These are phyloP conservation scores for Chiloscyllium punctatum DNA, from an alignment of 2,797 vertebrate genomes.

Conservation along the genomic window DNA sequence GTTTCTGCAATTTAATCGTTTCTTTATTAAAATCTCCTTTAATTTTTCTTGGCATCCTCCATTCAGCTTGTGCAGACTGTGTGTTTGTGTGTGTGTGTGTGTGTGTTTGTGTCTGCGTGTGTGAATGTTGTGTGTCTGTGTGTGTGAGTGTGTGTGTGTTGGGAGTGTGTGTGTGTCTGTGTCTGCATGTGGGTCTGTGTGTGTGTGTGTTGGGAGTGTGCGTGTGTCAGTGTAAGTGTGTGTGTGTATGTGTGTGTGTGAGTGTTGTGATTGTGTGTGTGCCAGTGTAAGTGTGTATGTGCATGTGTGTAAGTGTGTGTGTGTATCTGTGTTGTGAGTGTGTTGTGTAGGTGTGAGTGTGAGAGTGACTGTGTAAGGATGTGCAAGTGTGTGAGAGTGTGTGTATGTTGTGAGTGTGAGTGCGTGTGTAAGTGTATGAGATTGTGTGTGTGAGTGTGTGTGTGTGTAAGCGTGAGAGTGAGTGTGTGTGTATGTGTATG, in stretches of 20 bases:
- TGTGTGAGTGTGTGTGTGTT: no score
- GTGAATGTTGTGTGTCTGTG: not conserved
- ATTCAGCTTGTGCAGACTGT: not conserved
- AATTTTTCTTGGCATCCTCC: not conserved
- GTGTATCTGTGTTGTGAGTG: not conserved
- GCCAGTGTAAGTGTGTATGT: no score
- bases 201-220: no score
- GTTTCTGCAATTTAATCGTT: slow-evolving; percentile 5
- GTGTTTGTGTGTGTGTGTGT: not conserved
- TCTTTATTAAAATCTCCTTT: not conserved
- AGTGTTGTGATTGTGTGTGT: no score
- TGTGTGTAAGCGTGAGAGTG: not conserved
- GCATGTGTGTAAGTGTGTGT: not conserved
- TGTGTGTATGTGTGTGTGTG: not conserved
- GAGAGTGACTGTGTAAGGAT: no score
- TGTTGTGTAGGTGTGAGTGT: no score
- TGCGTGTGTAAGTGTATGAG: no score
- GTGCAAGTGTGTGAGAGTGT: no score
- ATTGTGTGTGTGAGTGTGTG: not conserved
- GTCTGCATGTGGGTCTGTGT: not conserved
- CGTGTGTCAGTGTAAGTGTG: not conserved
- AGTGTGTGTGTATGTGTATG: no score
- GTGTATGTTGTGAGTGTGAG: not conserved
- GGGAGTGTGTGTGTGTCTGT: not conserved
- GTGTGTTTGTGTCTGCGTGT: no score